Conservation (phyloP, 2,113 vertebrate species). For the Grammomys dolichurus region DNA sequence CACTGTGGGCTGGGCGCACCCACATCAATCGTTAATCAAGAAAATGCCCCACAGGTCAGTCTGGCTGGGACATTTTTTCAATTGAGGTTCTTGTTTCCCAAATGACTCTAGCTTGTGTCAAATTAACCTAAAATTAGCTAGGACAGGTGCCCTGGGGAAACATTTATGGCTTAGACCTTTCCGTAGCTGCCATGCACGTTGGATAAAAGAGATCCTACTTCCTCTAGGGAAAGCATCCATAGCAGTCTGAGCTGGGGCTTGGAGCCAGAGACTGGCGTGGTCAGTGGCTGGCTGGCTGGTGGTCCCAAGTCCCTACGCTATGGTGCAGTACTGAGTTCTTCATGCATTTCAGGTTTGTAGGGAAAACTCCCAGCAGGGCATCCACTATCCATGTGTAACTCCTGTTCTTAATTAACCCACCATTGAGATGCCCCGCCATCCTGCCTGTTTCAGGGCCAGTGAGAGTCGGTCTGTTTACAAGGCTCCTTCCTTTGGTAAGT, state of each 20-base stretch:
- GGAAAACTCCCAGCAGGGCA: neutral
- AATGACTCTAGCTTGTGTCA: neutral
- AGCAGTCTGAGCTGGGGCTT: neutral
- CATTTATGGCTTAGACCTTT: neutral
- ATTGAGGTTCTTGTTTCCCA: neutral
- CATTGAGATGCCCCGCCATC: neutral
- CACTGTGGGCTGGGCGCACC: neutral
- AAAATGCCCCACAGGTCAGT: neutral
- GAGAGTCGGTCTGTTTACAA: neutral
- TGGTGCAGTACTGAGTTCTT: neutral
- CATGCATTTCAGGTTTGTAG: neutral
- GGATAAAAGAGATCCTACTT: neutral
- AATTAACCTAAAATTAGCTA: neutral
- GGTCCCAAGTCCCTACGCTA: neutral
- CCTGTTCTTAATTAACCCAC: neutral
- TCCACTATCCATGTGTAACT: neutral
- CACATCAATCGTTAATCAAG: neutral
- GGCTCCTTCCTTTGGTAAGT: neutral
- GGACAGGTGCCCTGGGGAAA: neutral
- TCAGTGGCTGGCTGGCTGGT: neutral
- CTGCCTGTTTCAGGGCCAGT: neutral
- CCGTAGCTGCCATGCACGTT: accelerated
- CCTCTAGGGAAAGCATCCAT: neutral
- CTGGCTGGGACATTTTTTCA: neutral
- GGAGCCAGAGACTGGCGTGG: neutral